Conservation (phyloP, 2,797 vertebrate species). For the Gadopsis bispinosus region DNA sequence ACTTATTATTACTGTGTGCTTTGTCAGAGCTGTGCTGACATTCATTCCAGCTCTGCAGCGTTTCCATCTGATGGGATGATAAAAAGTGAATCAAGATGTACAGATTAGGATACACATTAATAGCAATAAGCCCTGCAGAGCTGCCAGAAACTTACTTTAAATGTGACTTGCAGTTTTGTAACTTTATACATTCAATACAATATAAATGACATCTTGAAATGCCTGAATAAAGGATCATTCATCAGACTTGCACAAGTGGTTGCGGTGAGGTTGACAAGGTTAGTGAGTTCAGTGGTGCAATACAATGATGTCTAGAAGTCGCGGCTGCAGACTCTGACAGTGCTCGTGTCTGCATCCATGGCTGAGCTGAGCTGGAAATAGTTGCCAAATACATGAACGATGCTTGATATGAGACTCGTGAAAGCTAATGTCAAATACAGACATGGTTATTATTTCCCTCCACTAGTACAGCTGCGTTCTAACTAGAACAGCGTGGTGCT, state of each 20-base stretch:
- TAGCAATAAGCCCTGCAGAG: not conserved
- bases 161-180: not conserved
- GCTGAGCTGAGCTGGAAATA: not conserved
- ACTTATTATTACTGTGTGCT: not conserved
- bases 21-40: not conserved
- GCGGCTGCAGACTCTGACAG: conserved; percentile 29
- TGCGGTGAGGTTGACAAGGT: conserved; percentile 10
- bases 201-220: not conserved
- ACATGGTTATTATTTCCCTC: not conserved
- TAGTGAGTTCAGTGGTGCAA: not conserved
- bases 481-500: not conserved
- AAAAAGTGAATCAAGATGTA: not conserved
- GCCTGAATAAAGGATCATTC: conserved; percentile 5
- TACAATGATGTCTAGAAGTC: conserved; percentile 24
- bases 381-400: not conserved
- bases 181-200: not conserved
- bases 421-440: not conserved
- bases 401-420: not conserved
- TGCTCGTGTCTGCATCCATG: not conserved
- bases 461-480: not conserved
- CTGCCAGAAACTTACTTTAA: not conserved
- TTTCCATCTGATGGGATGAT: not conserved
- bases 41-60: not conserved
- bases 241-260: not conserved
- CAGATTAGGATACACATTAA: not conserved